phyloP scores from a whole-genome alignment of 1,140 invertebrate species.

The Heliothis virescens region DNA sequence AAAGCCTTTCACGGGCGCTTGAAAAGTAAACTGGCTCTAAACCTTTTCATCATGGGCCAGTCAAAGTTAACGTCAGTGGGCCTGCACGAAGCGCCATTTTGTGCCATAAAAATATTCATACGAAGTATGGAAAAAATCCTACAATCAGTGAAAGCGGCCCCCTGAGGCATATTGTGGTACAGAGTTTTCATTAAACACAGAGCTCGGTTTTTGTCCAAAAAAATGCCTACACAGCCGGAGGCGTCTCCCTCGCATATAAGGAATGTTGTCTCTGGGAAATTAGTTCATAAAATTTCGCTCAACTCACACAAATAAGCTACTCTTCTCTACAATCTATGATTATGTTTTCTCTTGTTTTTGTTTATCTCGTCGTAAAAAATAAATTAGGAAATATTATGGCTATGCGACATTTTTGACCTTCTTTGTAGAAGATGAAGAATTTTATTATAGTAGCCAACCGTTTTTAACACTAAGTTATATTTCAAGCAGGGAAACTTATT shows the following conservation, averaged over 20 bases:
- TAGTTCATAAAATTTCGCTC: constrained; percentile 83
- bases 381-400: constrained; percentile 32
- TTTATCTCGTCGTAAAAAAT: constrained; percentile 44
- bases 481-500: not conserved
- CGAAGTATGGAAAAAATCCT: constrained; percentile 70
- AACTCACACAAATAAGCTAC: constrained; percentile 54
- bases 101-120: constrained; percentile 77
- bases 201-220: constrained; percentile 77
- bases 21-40: constrained; percentile 41
- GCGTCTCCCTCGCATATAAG: constrained; percentile 75
- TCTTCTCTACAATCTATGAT: constrained; percentile 52
- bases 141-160: constrained; percentile 80
- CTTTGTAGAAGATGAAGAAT: constrained; percentile 33
- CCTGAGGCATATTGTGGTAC: constrained; percentile 79
- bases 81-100: constrained; percentile 59
- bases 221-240: constrained; percentile 76
- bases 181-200: constrained; percentile 82
- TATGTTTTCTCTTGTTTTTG: constrained; percentile 54
- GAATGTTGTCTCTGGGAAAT: constrained; percentile 83
- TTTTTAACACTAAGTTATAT: constrained; percentile 18
- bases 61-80: constrained; percentile 55
- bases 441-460: constrained; percentile 18
- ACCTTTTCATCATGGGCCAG: constrained; percentile 53
- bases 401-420: constrained; percentile 30
- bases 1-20: constrained; percentile 36